Conservation (phyloP, 1,140 invertebrate species). For the Drosophila pectinifera region DNA sequence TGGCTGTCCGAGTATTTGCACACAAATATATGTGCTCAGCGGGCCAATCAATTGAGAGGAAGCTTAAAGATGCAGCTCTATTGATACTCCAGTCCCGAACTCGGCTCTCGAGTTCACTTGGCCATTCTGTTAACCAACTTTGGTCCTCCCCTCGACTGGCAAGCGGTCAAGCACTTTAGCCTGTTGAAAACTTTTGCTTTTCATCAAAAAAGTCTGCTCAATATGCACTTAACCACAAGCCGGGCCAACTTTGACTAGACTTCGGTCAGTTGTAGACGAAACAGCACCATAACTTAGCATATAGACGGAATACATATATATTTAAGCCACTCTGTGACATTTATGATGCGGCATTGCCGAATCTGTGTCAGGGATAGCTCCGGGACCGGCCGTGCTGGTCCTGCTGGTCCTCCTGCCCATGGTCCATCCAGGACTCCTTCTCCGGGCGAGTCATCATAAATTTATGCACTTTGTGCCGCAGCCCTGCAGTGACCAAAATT, state of each 20-base stretch:
- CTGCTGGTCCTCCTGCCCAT: conserved; percentile 1
- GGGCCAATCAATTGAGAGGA: conserved; percentile 31
- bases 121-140: conserved; percentile 46
- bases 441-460: conserved; percentile 67
- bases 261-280: conserved; percentile 57
- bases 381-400: conserved; percentile 9
- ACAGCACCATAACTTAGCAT: conserved; percentile 41
- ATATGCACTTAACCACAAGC: conserved; percentile 71
- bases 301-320: conserved; percentile 37
- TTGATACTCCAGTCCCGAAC: conserved; percentile 37
- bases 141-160: conserved; percentile 11
- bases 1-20: background rate
- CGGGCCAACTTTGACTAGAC: conserved; percentile 28
- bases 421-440: conserved; percentile 18
- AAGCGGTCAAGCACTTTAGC: conserved; percentile 57
- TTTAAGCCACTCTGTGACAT: conserved; percentile 57
- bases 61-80: conserved; percentile 35
- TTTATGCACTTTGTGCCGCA: conserved; percentile 70
- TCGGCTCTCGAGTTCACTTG: conserved; percentile 38
- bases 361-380: conserved; percentile 64
- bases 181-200: conserved; percentile 73
- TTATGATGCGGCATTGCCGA: conserved; percentile 59
- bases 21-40: background rate
- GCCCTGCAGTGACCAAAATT: conserved; percentile 80
- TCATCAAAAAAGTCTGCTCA: conserved; percentile 57